Conservation (phyloP, 2,113 vertebrate genomes). For the Tachysurus vachellii region DNA sequence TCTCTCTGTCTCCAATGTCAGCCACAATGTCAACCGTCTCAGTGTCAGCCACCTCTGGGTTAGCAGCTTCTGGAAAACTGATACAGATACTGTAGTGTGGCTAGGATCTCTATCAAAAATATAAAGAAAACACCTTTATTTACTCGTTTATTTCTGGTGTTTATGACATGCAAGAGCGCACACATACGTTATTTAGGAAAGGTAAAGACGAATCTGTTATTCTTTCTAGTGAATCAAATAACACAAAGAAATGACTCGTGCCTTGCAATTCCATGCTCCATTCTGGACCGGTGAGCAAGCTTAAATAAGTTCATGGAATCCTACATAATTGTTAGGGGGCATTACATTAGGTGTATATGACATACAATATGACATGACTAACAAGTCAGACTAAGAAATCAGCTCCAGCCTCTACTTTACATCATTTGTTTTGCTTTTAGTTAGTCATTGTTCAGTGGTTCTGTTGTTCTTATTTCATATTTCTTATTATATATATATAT, state of each 20-base stretch:
- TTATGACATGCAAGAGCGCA: background rate
- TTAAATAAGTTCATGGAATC: background rate
- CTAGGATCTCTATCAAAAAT: background rate
- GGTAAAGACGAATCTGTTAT: background rate
- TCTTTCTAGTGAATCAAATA: conserved; percentile 16
- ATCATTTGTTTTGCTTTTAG: background rate
- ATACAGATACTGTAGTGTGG: background rate
- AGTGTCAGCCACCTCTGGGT: conserved; percentile 34
- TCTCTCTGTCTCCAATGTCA: conserved; percentile 49
- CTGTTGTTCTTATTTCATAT: background rate
- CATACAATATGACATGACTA: background rate
- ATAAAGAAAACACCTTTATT: background rate
- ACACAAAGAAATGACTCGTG: background rate
- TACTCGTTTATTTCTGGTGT: background rate
- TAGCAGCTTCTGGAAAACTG: conserved; percentile 52
- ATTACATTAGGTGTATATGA: background rate
- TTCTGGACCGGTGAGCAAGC: background rate
- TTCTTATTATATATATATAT: too few species aligned
- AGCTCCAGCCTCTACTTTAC: background rate
- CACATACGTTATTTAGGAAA: background rate
- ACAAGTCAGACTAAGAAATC: background rate
- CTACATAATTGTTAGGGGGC: background rate
- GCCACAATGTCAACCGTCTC: background rate
- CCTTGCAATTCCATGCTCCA: background rate
- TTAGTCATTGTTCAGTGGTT: background rate